Evolutionary conservation across 2,888 invertebrate species (phyloP).

Genomic region (Andrena haemorrhoa): DNA sequence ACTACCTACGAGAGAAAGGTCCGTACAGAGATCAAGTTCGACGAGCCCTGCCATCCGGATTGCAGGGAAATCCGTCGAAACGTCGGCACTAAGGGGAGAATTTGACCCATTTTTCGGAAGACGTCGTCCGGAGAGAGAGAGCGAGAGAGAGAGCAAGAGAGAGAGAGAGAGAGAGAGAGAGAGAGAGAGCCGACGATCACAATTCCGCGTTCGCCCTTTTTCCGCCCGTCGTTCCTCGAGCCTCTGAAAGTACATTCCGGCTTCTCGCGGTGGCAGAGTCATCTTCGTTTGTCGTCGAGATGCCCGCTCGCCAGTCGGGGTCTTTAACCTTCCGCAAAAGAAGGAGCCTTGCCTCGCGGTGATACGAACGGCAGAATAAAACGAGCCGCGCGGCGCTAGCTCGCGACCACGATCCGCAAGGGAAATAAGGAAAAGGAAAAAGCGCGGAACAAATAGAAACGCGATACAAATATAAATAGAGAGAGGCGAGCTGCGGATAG

Average conservation of each 20-base stretch:
- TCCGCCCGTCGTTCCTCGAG: not conserved
- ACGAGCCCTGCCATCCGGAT: not conserved
- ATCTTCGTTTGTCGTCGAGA: slow-evolving; percentile 43
- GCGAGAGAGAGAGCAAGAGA: too few species aligned
- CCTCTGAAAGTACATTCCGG: slow-evolving; percentile 18
- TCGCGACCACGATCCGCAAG: slow-evolving; percentile 54
- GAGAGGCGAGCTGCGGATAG: not conserved
- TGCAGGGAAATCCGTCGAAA: not conserved
- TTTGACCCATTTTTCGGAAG: slow-evolving; percentile 11
- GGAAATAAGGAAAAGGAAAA: slow-evolving; percentile 61
- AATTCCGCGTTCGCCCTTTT: slow-evolving; percentile 30
- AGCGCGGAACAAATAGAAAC: slow-evolving; percentile 56
- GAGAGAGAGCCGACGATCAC: slow-evolving; percentile 21
- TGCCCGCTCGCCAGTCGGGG: slow-evolving; percentile 36
- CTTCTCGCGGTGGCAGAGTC: slow-evolving; percentile 14
- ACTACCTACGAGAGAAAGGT: too few species aligned
- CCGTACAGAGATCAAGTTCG: too few species aligned
- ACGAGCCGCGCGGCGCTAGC: slow-evolving; percentile 32
- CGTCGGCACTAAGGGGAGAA: not conserved
- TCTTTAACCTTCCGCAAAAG: slow-evolving; percentile 52
- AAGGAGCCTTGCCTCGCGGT: slow-evolving; percentile 26
- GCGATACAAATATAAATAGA: slow-evolving; percentile 61
- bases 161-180: too few species aligned
- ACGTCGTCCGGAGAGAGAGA: too few species aligned
- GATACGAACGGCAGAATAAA: slow-evolving; percentile 48